Conservation (phyloP, 2,797 vertebrate species). For the Enteromius mattozi region DNA sequence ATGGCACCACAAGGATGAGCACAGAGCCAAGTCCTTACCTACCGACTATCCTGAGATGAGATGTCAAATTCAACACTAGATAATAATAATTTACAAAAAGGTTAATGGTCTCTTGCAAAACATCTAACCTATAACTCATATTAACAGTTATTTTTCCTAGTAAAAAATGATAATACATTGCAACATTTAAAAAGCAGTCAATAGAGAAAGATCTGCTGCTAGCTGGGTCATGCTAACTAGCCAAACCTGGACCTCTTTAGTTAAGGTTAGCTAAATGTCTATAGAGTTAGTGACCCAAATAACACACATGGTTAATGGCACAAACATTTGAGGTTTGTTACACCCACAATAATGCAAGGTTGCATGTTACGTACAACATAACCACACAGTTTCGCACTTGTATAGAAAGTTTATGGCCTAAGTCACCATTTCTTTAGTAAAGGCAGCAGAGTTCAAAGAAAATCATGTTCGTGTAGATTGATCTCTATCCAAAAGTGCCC, state of each 20-base stretch:
- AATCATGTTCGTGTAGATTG: slow-evolving; percentile 29
- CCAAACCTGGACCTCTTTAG: slow-evolving; percentile 3
- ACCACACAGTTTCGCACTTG: not conserved
- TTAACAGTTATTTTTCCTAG: not conserved
- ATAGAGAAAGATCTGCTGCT: not conserved
- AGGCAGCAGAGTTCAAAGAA: slow-evolving; percentile 12
- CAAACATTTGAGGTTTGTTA: not conserved
- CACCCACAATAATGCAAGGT: not conserved
- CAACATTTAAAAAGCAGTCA: not conserved
- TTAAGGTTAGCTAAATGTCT: not conserved
- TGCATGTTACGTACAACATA: not conserved
- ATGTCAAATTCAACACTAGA: not conserved
- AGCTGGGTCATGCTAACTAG: not conserved
- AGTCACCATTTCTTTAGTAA: not conserved
- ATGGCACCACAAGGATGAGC: not conserved
- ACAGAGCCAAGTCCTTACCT: not conserved
- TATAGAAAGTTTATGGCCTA: not conserved
- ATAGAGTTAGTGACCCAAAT: not conserved
- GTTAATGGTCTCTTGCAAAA: not conserved
- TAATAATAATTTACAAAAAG: not conserved
- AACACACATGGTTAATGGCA: not conserved
- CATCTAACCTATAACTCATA: not conserved
- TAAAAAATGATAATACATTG: not conserved
- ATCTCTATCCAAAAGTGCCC: slow-evolving; percentile 35
- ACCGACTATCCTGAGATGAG: not conserved